Evolutionary conservation across 2,113 vertebrate species (phyloP).

Genomic region (Mustela nigripes): DNA sequence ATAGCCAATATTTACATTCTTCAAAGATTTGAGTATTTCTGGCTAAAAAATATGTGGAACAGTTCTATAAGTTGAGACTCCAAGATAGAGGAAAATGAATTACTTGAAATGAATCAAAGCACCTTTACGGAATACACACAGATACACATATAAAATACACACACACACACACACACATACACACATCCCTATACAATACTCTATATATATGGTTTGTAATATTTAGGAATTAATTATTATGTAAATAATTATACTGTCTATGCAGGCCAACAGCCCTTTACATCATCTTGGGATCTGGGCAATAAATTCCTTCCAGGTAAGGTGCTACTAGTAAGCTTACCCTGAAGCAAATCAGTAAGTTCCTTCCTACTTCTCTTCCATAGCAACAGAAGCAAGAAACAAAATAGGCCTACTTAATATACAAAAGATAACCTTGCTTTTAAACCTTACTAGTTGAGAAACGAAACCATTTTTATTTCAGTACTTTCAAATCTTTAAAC

Average conservation of each 20-base stretch:
- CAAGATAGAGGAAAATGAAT: constrained; percentile 43
- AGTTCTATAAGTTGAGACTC: background rate
- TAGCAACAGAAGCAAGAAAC: constrained; percentile 41
- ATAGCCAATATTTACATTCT: constrained; percentile 41
- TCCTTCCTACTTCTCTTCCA: constrained; percentile 49
- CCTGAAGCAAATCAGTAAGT: constrained; percentile 59
- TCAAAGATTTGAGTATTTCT: constrained; percentile 39
- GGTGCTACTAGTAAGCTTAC: background rate
- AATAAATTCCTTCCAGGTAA: constrained; percentile 57
- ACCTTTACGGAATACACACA: background rate
- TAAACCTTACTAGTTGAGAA: background rate
- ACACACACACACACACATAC: background rate
- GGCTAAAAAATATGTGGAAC: background rate
- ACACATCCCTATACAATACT: background rate
- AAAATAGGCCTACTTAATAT: constrained; percentile 13
- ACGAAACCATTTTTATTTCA: background rate
- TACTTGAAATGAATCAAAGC: constrained; percentile 46
- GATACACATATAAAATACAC: no score
- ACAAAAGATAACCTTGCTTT: background rate
- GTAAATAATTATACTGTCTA: background rate
- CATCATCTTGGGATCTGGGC: background rate
- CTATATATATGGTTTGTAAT: background rate
- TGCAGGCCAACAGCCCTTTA: background rate
- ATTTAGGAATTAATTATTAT: background rate
- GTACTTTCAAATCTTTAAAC: background rate